These are phyloP conservation scores for Vimba vimba DNA, from an alignment of 2,113 vertebrate genomes.

Conservation along the genomic window DNA sequence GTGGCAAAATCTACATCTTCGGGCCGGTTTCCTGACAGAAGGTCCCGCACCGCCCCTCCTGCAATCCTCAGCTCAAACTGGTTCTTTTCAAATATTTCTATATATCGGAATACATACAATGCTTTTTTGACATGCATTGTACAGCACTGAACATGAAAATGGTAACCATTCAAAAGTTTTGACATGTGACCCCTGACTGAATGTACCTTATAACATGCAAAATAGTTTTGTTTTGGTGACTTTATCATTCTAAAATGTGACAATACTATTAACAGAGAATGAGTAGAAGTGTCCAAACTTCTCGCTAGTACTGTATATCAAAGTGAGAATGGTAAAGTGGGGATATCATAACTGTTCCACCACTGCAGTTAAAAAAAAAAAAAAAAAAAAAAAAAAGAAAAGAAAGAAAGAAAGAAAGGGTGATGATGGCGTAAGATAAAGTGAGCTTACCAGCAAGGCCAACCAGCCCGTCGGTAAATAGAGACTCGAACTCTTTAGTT, in stretches of 20 bases:
- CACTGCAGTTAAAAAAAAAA: too few species aligned
- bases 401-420: neutral
- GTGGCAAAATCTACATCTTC: constrained; percentile 96
- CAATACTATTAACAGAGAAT: neutral
- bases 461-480: constrained; percentile 89
- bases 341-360: neutral
- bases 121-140: neutral
- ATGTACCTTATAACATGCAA: neutral
- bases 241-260: neutral
- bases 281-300: neutral
- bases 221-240: neutral
- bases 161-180: neutral
- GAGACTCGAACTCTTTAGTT: constrained; percentile 84
- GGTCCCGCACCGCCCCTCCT: constrained; percentile 92
- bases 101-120: neutral
- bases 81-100: constrained; percentile 89
- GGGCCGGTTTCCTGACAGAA: constrained; percentile 85
- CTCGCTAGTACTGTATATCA: neutral
- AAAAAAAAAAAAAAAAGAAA: too few species aligned
- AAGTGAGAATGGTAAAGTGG: neutral
- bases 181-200: neutral
- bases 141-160: neutral
- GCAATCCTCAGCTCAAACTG: constrained; percentile 91
- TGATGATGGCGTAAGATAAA: neutral
- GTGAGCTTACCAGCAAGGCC: constrained; percentile 81